These are phyloP conservation scores for Myiagra hebetior DNA, from an alignment of 2,113 vertebrate genomes.

Conservation along the genomic window DNA sequence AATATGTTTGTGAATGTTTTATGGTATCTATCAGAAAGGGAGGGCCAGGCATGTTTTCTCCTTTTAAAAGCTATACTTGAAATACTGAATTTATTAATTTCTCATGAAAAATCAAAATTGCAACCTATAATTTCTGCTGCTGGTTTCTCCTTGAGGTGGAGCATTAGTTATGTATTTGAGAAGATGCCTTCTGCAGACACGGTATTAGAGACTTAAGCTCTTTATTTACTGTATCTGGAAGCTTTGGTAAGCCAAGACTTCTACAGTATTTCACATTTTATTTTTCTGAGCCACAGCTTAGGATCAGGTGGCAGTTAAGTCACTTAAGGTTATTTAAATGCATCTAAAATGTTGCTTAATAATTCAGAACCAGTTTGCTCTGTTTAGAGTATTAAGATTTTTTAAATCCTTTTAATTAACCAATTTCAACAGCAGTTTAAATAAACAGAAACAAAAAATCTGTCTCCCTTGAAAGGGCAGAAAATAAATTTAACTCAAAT, in stretches of 20 bases:
- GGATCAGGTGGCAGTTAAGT: constrained; percentile 79
- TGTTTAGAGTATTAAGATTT: constrained; percentile 79
- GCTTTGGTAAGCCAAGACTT: constrained; percentile 69
- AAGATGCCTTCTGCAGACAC: constrained; percentile 29
- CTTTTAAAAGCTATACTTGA: neutral
- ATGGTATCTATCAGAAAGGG: neutral
- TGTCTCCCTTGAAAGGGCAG: constrained; percentile 49
- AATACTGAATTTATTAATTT: constrained; percentile 3
- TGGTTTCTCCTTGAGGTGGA: constrained; percentile 9
- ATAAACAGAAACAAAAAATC: constrained; percentile 63
- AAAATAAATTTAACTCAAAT: constrained; percentile 49
- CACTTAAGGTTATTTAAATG: constrained; percentile 80
- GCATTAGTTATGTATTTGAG: constrained; percentile 54
- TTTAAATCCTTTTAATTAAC: constrained; percentile 80
- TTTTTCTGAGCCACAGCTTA: constrained; percentile 77
- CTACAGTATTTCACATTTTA: constrained; percentile 77
- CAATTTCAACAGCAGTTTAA: constrained; percentile 76
- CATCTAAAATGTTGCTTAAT: constrained; percentile 81
- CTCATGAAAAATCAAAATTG: constrained; percentile 21
- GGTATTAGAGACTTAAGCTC: constrained; percentile 71
- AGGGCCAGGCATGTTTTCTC: neutral
- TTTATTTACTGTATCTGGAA: constrained; percentile 79
- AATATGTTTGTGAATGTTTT: neutral
- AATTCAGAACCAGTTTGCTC: constrained; percentile 81
- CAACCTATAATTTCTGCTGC: constrained; percentile 24